These are phyloP conservation scores for Parotocinclus haroldoi DNA, from an alignment of 2,797 vertebrate genomes.

Conservation along the genomic window DNA sequence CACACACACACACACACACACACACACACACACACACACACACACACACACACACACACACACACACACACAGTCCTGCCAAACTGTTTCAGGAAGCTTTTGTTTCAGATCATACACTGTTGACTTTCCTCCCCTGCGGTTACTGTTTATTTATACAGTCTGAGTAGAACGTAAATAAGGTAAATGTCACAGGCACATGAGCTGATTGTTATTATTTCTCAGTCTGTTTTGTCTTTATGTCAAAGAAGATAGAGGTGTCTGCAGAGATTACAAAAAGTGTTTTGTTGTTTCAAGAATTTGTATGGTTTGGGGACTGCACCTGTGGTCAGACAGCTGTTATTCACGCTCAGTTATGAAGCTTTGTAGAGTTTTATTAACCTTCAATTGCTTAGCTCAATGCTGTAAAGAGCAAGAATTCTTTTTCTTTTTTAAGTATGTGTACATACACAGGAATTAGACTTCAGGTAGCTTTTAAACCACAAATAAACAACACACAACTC, in stretches of 20 bases:
- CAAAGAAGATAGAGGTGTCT: constrained; percentile 18
- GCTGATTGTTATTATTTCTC: constrained; percentile 45
- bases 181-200: constrained; percentile 48
- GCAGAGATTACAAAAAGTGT: constrained; percentile 26
- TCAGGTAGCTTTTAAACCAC: no score
- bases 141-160: constrained; percentile 62
- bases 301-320: no score
- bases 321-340: not conserved
- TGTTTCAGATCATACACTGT: constrained; percentile 65
- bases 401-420: no score
- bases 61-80: not conserved
- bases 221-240: constrained; percentile 31
- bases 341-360: not conserved
- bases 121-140: constrained; percentile 61
- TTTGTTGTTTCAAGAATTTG: constrained; percentile 9
- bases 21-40: constrained; percentile 24
- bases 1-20: no score
- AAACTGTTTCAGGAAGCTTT: constrained; percentile 51
- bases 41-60: constrained; percentile 22
- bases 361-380: not conserved
- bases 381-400: no score
- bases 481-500: no score
- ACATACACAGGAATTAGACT: no score
- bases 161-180: constrained; percentile 59
- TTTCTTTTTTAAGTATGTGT: no score